phyloP scores from a whole-genome alignment of 2,113 vertebrate species.

The Oenanthe oenanthe region DNA sequence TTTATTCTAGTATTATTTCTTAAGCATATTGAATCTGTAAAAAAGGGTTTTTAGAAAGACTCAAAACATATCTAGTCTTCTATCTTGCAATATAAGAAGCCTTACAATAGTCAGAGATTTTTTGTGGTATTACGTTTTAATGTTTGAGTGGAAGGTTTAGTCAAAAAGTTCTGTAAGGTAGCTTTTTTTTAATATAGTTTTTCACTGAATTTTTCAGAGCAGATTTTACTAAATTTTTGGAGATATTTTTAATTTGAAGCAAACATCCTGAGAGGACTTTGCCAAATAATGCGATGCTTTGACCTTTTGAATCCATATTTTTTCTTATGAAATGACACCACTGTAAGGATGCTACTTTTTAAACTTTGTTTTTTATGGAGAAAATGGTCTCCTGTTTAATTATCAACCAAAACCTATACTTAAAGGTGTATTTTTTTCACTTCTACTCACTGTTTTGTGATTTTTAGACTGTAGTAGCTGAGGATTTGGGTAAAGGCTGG shows the following conservation, averaged over 20 bases:
- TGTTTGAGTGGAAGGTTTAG: not conserved
- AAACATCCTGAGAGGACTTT: not conserved
- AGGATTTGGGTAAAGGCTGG: not conserved
- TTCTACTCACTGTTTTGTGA: not conserved
- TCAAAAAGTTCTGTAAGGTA: not conserved
- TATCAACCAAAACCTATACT: not conserved
- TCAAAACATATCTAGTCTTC: not conserved
- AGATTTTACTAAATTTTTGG: not conserved
- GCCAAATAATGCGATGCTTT: not conserved
- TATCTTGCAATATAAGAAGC: not conserved
- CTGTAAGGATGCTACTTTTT: not conserved
- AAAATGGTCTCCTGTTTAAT: not conserved
- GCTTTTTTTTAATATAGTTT: not conserved
- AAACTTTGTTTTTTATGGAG: not conserved
- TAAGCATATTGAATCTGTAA: not conserved
- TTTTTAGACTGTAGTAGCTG: not conserved
- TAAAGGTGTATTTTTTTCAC: not conserved
- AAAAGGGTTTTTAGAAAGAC: not conserved
- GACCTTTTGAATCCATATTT: not conserved
- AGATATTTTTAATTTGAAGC: not conserved
- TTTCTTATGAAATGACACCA: not conserved
- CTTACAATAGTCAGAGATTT: not conserved
- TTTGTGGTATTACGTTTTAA: not conserved
- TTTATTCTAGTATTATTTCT: not conserved
- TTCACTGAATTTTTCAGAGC: not conserved